A percentile compares a stretch with the other conserved stretches of the same genome.
phyloP scores from a whole-genome alignment of 2,113 vertebrate species.

The Chaetura pelagica region DNA sequence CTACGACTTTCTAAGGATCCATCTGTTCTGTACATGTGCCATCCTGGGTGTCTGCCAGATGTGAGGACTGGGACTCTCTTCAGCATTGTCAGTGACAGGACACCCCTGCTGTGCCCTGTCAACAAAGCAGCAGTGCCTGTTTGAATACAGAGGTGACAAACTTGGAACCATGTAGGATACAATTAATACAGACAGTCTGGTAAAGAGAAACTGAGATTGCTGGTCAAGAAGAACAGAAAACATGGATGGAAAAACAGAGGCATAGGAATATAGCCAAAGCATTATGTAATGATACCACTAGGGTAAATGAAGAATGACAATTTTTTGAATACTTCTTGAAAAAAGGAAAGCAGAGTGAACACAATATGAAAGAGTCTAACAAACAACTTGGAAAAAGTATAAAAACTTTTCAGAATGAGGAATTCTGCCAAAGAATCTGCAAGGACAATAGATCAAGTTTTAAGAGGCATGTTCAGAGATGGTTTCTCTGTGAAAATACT shows the following conservation, averaged over 20 bases:
- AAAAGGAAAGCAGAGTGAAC: not conserved
- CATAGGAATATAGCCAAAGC: not conserved
- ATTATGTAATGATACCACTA: not conserved
- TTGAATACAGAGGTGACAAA: not conserved
- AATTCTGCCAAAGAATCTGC: not conserved
- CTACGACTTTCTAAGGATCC: not conserved
- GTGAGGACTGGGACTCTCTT: not conserved
- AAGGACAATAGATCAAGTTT: not conserved
- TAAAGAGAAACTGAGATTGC: not conserved
- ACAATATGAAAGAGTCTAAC: not conserved
- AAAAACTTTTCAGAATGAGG: not conserved
- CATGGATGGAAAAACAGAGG: not conserved
- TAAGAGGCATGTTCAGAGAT: not conserved
- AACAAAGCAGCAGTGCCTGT: not conserved
- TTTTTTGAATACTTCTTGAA: not conserved
- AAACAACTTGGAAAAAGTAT: not conserved
- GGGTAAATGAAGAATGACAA: not conserved
- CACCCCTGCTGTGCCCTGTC: not conserved
- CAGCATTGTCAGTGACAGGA: not conserved
- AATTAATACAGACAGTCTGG: not conserved
- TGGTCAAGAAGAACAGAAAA: not conserved
- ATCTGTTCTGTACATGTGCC: conserved; percentile 16
- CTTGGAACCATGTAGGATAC: not conserved
- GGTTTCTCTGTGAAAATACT: not conserved
- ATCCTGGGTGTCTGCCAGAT: not conserved